Evolutionary conservation across 2,113 vertebrate species (phyloP).

Genomic region (Trichomycterus rosablanca): DNA sequence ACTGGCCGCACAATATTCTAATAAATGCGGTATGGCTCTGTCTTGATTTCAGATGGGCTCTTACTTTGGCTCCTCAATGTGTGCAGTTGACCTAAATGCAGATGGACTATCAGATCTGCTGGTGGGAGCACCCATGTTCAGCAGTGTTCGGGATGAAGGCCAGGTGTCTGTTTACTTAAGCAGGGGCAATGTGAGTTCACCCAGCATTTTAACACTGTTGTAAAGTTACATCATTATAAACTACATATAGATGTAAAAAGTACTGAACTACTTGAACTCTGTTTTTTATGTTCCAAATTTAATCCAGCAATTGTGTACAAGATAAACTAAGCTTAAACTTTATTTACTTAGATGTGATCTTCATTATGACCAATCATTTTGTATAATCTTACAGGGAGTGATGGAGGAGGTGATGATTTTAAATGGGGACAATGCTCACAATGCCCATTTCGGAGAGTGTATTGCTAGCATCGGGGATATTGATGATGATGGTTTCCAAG

Average conservation of each 20-base stretch:
- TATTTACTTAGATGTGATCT: neutral
- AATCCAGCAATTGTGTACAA: neutral
- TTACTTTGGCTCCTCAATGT: slow-evolving; percentile 99
- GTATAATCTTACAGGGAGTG: slow-evolving; percentile 74
- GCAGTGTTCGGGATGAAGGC: slow-evolving; percentile 91
- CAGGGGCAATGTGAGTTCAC: slow-evolving; percentile 90
- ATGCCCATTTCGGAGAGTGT: slow-evolving; percentile 92
- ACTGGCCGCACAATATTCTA: too few species aligned
- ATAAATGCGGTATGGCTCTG: slow-evolving; percentile 66
- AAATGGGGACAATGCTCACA: slow-evolving; percentile 78
- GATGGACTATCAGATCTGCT: slow-evolving; percentile 95
- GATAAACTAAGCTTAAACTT: neutral
- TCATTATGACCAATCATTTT: neutral
- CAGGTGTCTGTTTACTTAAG: slow-evolving; percentile 94
- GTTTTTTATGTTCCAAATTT: slow-evolving; percentile 1
- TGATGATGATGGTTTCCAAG: slow-evolving; percentile 90
- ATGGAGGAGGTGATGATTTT: slow-evolving; percentile 80
- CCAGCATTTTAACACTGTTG: neutral
- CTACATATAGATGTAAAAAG: neutral
- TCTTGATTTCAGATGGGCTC: slow-evolving; percentile 98
- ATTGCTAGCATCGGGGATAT: slow-evolving; percentile 83
- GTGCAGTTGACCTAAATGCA: slow-evolving; percentile 95
- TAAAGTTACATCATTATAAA: slow-evolving; percentile 7
- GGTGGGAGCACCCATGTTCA: slow-evolving; percentile 96
- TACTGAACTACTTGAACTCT: neutral